Evolutionary conservation across 2,797 vertebrate species (phyloP).

Genomic region (Monodelphis domestica): DNA sequence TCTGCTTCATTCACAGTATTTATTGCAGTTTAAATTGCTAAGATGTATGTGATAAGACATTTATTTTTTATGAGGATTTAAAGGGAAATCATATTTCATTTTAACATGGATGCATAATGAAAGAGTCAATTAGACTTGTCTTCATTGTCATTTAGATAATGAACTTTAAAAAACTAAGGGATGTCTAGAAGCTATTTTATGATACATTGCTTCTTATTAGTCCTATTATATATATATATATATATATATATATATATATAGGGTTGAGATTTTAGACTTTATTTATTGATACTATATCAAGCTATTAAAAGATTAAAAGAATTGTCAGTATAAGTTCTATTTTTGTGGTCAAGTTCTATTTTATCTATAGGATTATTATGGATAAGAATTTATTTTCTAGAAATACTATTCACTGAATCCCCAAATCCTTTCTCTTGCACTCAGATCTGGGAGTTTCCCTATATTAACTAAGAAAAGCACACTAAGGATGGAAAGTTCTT

Average conservation of each 20-base stretch:
- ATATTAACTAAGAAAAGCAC: background rate
- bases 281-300: slow-evolving; percentile 1
- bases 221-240: slow-evolving; percentile 20
- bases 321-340: background rate
- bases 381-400: slow-evolving; percentile 17
- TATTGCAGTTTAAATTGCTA: slow-evolving; percentile 57
- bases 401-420: slow-evolving; percentile 42
- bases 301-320: slow-evolving; percentile 37
- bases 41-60: slow-evolving; percentile 46
- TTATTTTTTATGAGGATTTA: slow-evolving; percentile 62
- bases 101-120: slow-evolving; percentile 35
- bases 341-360: slow-evolving; percentile 36
- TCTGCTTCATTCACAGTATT: background rate
- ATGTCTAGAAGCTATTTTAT: slow-evolving; percentile 17
- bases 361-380: slow-evolving; percentile 15
- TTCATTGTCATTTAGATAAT: fast-evolving
- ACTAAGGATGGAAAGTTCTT: background rate
- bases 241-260: no score
- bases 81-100: slow-evolving; percentile 40
- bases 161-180: slow-evolving; percentile 24
- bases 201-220: background rate
- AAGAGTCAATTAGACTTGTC: slow-evolving; percentile 55
- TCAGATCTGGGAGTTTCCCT: background rate
- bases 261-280: slow-evolving; percentile 31
- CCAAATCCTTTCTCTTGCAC: slow-evolving; percentile 6